Conservation (phyloP, 2,888 invertebrate genomes). For the Caenorhabditis becei region DNA sequence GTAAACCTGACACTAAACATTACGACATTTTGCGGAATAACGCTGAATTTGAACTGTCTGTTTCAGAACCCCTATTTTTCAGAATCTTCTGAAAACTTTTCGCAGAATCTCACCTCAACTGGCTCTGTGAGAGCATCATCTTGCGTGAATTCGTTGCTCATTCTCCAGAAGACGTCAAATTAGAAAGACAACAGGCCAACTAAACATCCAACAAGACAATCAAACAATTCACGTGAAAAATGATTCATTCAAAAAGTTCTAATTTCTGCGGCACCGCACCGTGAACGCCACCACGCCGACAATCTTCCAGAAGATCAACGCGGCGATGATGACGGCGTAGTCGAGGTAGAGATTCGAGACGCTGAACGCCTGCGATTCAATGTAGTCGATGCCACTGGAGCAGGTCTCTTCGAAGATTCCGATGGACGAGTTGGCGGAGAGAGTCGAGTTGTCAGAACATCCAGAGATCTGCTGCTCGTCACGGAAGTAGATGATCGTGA, state of each 20-base stretch:
- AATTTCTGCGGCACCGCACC: slow-evolving; percentile 12
- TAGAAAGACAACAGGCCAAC: not conserved
- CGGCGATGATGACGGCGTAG: slow-evolving; percentile 31
- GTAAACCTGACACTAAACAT: no score
- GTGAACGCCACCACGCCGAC: slow-evolving; percentile 39
- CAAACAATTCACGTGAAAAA: not conserved
- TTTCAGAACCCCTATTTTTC: no score
- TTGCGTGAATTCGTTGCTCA: slow-evolving; percentile 24
- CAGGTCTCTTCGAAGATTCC: not conserved
- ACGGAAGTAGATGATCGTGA: slow-evolving; percentile 38
- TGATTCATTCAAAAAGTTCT: not conserved
- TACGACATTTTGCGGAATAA: no score
- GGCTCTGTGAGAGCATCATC: slow-evolving; percentile 27
- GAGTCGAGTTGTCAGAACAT: slow-evolving; percentile 12
- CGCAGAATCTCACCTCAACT: slow-evolving; percentile 8
- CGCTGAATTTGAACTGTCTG: no score
- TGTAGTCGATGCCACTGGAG: slow-evolving; percentile 8
- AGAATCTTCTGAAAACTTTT: no score
- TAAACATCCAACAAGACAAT: not conserved
- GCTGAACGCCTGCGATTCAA: slow-evolving; percentile 9
- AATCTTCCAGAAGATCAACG: slow-evolving; percentile 33
- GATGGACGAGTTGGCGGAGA: not conserved
- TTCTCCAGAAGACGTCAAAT: not conserved
- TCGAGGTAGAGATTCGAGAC: slow-evolving; percentile 36
- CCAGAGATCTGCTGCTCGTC: slow-evolving; percentile 26